These are phyloP conservation scores for Perdita meconis DNA, from an alignment of 2,888 invertebrate genomes.

Conservation along the genomic window DNA sequence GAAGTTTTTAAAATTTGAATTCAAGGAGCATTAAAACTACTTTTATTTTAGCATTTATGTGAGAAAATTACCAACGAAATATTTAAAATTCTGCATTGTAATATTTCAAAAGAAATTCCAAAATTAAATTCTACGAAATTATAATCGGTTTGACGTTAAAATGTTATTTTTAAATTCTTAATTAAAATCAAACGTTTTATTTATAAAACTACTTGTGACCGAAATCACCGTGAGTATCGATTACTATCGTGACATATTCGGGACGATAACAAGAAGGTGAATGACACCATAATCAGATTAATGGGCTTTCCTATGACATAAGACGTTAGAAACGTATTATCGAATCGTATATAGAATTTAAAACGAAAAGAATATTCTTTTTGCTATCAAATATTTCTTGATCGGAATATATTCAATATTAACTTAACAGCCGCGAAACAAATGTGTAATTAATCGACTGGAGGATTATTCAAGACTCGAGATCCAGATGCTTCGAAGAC, in stretches of 20 bases:
- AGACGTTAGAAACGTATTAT: slow-evolving; percentile 8
- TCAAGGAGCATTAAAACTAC: no score
- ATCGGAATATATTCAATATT: neutral
- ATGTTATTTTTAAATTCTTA: neutral
- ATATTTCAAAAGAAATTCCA: no score
- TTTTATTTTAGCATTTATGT: no score
- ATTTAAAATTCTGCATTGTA: no score
- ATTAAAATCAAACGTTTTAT: neutral
- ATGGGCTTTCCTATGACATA: slow-evolving; percentile 15
- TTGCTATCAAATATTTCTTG: neutral
- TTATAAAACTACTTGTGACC: no score
- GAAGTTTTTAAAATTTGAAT: no score
- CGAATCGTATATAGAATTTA: neutral
- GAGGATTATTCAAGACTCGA: no score
- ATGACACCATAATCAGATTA: slow-evolving; percentile 7
- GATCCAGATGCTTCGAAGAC: no score
- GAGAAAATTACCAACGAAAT: no score
- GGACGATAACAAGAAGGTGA: slow-evolving; percentile 17
- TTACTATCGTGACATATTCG: slow-evolving; percentile 16
- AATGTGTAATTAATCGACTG: no score
- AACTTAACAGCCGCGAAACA: no score
- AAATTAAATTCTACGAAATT: neutral
- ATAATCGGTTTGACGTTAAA: neutral
- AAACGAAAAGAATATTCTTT: neutral
- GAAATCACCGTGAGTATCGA: neutral